phyloP scores from a whole-genome alignment of 2,797 vertebrate genomes.

The Valencia hispanica region DNA sequence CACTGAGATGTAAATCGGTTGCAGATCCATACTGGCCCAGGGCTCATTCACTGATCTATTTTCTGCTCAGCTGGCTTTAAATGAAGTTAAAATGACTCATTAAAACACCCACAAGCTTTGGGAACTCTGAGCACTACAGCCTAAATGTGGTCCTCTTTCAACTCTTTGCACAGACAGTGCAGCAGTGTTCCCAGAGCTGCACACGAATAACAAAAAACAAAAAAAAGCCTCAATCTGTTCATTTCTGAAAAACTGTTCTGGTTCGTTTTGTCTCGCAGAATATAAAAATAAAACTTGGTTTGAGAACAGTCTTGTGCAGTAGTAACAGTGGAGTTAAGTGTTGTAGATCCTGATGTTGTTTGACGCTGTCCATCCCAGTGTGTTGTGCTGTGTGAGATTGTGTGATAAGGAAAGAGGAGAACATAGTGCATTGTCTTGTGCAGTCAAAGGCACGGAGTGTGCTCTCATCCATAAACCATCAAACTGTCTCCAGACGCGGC shows the following conservation, averaged over 20 bases:
- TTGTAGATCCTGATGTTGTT: conserved; percentile 76
- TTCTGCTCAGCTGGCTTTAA: conserved; percentile 99
- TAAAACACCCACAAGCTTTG: conserved; percentile 99
- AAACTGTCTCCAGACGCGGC: conserved; percentile 98
- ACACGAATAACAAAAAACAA: conserved; percentile 55
- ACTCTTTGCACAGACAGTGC: conserved; percentile 68
- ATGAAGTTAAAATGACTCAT: conserved; percentile 99
- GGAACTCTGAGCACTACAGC: conserved; percentile 96
- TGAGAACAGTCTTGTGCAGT: conserved; percentile 46
- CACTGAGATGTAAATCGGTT: conserved; percentile 87
- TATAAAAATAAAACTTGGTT: conserved; percentile 62
- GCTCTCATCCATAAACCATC: conserved; percentile 89
- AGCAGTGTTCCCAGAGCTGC: conserved; percentile 74
- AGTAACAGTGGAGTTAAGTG: conserved; percentile 51
- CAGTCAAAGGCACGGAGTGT: conserved; percentile 91
- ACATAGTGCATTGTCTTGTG: conserved; percentile 88
- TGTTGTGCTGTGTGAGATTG: conserved; percentile 73
- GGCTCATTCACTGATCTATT: conserved; percentile 99
- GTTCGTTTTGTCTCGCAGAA: conserved; percentile 49
- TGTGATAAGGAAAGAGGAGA: conserved; percentile 77
- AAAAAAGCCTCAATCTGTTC: conserved; percentile 66
- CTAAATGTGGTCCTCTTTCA: conserved; percentile 97
- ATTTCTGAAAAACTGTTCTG: conserved; percentile 65
- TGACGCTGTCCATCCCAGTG: conserved; percentile 73
- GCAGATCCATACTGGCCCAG: conserved; percentile 96